Base-by-base conservation (phyloP, 2,888 invertebrate genomes). In the Netelia melanura region DNA sequence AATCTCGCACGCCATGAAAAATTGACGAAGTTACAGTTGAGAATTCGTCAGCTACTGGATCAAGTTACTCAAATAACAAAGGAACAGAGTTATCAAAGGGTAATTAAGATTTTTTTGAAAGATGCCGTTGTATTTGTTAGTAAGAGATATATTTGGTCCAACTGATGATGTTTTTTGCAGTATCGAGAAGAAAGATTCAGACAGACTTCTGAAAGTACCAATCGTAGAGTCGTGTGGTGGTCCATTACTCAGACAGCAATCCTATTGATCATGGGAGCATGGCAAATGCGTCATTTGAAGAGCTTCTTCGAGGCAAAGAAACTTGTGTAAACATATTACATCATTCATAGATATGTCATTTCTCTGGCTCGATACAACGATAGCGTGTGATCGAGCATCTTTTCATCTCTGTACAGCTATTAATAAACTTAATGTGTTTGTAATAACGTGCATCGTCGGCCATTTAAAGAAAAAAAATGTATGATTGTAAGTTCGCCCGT, bases 221-320 rank as follows among this genome's bases (percentile, higher is more conserved):
- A 99, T 94, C 97, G 97, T 75, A 95, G 98, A 87, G 98, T 98
- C 0, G 95, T 99, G 38, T 99, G 98, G 98, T 99, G 99, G 99
- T 98, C 99, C 78, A 94, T 99, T 14, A 96, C 97, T 0, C 99
- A 99, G 94, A 98, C 98, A 0, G 95, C 96, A 76, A 97, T 99
- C 61, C 95, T 99, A 11, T 95, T 99, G 0, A 94, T 96, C 48
- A 99, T 99, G 96, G 99, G 99, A 17, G 97, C 98, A 88, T 99
- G 99, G 99, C 99, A 99, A 94, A 99, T 99, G 99, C 96, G 97
- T 91, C 99, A 99, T 95, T 95, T 99, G 88, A 99, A 99, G 95
- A 98, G 98, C 91, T 99, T 99, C 96, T 99, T 99, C 92, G 99
- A 99, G 95, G 99, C 99, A 43, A 99, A 99, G 95, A 99, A 99